Percentiles rank a stretch among this genome's conserved stretches.
Conservation (phyloP, 2,797 vertebrate genomes). For the Amazona finschi region DNA sequence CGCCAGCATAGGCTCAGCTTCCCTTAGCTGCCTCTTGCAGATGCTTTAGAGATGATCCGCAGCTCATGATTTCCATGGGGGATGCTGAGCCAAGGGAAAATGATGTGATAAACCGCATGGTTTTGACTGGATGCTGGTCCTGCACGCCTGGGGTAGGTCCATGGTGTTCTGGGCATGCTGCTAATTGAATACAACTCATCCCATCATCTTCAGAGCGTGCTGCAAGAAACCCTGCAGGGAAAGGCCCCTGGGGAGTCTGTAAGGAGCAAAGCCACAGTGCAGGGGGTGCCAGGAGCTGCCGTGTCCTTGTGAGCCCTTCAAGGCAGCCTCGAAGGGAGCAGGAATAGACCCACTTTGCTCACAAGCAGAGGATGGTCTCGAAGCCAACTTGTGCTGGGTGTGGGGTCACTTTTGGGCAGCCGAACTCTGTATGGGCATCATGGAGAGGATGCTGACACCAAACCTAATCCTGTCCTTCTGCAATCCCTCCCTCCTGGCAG, state of each 20-base stretch:
- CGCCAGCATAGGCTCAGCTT: fast-evolving
- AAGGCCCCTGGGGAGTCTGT: fast-evolving
- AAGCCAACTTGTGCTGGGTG: fast-evolving
- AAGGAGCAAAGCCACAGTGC: not conserved
- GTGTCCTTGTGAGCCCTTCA: not conserved
- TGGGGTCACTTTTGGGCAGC: not conserved
- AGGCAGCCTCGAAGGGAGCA: fast-evolving
- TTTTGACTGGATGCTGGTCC: not conserved
- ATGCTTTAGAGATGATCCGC: not conserved
- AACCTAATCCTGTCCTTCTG: not conserved
- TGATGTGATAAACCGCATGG: not conserved
- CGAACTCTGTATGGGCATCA: fast-evolving
- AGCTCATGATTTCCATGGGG: not conserved
- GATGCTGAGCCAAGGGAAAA: not conserved
- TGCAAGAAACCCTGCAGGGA: not conserved
- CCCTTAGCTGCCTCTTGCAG: not conserved
- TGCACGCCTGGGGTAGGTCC: fast-evolving
- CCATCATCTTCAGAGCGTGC: not conserved
- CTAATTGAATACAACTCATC: not conserved
- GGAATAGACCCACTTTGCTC: not conserved
- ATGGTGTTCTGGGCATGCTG: fast-evolving
- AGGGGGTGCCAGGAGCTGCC: fast-evolving
- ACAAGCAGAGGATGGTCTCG: not conserved
- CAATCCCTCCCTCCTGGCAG: not conserved
- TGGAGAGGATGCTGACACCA: not conserved